Evolutionary conservation across 2,797 vertebrate genomes (phyloP).

Genomic region (Brotula barbata): DNA sequence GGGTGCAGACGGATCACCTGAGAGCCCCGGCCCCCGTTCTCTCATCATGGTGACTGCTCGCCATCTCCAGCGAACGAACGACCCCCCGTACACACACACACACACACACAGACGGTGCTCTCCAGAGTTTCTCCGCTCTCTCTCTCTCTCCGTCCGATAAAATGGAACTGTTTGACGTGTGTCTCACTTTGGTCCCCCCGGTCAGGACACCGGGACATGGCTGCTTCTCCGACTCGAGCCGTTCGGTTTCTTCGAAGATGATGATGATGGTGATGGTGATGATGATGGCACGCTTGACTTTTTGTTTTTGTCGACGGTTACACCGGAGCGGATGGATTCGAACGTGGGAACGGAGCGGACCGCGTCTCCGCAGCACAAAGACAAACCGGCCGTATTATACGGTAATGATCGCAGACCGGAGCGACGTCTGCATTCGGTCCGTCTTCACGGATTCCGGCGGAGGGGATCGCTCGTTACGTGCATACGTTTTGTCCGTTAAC

Average conservation of each 20-base stretch:
- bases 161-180: conserved; percentile 18
- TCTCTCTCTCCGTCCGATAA: conserved; percentile 45
- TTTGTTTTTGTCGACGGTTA: conserved; percentile 48
- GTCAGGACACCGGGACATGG: conserved; percentile 59
- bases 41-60: conserved; percentile 63
- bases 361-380: conserved; percentile 69
- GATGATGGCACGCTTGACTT: conserved; percentile 56
- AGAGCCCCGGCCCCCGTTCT: conserved; percentile 54
- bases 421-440: conserved; percentile 49
- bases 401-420: conserved; percentile 63
- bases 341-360: conserved; percentile 56
- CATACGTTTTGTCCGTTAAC: too few relatives aligned
- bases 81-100: conserved; percentile 18
- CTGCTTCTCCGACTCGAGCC: conserved; percentile 59
- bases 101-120: conserved; percentile 60
- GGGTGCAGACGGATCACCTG: conserved; percentile 69
- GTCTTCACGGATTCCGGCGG: conserved; percentile 54
- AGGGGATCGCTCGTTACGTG: conserved; percentile 39
- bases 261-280: conserved; percentile 12
- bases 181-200: conserved; percentile 28
- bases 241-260: conserved; percentile 38
- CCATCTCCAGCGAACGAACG: conserved; percentile 56
- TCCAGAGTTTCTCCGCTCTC: conserved; percentile 65
- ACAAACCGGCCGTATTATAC: conserved; percentile 66
- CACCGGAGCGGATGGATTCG: conserved; percentile 60